Evolutionary conservation across 2,888 invertebrate genomes (phyloP), one percentile per base, ranked within the genome.

Genomic region (Chaetogeoica ovagalla): DNA sequence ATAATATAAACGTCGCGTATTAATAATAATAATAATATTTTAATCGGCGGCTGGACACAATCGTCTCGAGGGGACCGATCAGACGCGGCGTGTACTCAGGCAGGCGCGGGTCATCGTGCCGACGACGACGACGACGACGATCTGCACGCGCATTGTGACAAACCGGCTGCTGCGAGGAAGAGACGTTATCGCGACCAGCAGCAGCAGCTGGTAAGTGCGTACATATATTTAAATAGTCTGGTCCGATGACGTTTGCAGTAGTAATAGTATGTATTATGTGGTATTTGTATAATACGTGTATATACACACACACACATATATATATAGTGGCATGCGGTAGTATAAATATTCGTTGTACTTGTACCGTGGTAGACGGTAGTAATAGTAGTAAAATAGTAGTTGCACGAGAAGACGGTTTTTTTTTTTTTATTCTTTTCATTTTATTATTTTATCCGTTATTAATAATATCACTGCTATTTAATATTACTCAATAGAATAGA

Each of bases 371-470:
- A 30, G 30, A 21, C 59, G 60, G 60, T 43, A 59, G 57, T 70
- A 71, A 57, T 21, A 15, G 21, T 43, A 37, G 70, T 59, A 59
- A 37, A 37, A 37, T 21, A 39, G 21, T 43, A 13, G 39, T 59
- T 30, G 52, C 37, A 37, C 52, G 60, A 6, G 72, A 13, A 60
- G 8, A 6, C 30, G 52, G 37, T 55, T 55, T 69, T 52, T 60
- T 55, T 68, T 81, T 81, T 59, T 37, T 75, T 82, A 37, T 63
- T 62, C 23, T 62, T 37, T 21, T 48, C 72, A 57, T 55, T 39
- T 39, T 60, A 65, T 70, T 5, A n/a, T 62, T 17, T 9, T 75
- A 66, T 74, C 65, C n/a, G n/a, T n/a, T n/a, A n/a, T n/a, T n/a
- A n/a, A n/a, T n/a, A n/a, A n/a, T n/a, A n/a, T n/a, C n/a, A n/a